Percentiles rank a stretch among this genome's conserved stretches.
Evolutionary conservation across 1,140 invertebrate genomes (phyloP).

Genomic region (Macrobrachium rosenbergii): DNA sequence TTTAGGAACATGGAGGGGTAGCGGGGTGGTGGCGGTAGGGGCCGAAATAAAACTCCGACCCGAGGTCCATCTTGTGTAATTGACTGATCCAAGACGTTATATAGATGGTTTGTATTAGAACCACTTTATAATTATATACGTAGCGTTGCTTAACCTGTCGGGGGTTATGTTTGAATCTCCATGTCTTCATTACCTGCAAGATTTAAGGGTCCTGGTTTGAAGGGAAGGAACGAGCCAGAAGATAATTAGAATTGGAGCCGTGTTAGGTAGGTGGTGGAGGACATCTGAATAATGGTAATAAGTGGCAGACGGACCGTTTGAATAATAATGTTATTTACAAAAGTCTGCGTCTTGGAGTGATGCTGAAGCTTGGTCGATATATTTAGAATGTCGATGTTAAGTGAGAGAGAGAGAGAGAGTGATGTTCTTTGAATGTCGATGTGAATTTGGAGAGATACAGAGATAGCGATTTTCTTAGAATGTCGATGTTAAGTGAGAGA

Average conservation of each 20-base stretch:
- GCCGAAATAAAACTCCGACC: no score
- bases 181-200: constrained; percentile 4
- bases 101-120: neutral
- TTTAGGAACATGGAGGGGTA: no score
- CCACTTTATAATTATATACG: constrained; percentile 28
- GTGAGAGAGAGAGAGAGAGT: no score
- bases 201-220: no score
- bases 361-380: no score
- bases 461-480: neutral
- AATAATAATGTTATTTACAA: no score
- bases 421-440: neutral
- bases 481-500: neutral
- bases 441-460: neutral
- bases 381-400: no score
- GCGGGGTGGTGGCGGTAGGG: no score
- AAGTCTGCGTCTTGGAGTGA: no score
- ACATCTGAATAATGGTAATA: neutral
- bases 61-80: neutral
- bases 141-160: neutral
- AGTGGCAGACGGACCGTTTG: no score
- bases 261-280: neutral
- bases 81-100: constrained; percentile 24
- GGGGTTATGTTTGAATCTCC: neutral
- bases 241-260: no score
- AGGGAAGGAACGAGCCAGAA: no score